A percentile compares a stretch with the other conserved stretches of the same genome.
Conservation (phyloP, 1,140 invertebrate species). For the Drosophila fuyamai region DNA sequence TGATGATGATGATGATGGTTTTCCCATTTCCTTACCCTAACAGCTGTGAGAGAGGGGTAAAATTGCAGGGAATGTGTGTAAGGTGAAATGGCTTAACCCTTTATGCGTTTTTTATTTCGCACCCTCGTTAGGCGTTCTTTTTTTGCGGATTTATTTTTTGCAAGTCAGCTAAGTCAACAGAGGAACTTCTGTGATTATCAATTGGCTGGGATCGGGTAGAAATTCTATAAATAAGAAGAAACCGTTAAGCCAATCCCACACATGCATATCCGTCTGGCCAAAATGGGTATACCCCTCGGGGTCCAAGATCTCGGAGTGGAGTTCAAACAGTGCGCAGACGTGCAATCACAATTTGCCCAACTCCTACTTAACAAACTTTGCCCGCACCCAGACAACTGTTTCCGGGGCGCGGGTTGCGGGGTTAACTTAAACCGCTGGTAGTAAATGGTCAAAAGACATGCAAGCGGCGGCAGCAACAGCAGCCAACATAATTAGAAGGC, state of each 20-base stretch:
- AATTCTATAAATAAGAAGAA: constrained; percentile 22
- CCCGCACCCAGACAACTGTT: constrained; percentile 59
- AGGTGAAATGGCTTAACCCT: constrained; percentile 66
- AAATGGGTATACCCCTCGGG: constrained; percentile 36
- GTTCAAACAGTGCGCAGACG: constrained; percentile 61
- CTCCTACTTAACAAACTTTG: constrained; percentile 1
- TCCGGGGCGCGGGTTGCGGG: constrained; percentile 1
- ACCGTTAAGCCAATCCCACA: constrained; percentile 73
- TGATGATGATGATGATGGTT: constrained; percentile 46
- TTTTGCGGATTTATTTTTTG: constrained; percentile 27
- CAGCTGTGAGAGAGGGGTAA: constrained; percentile 44
- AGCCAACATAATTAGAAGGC: constrained; percentile 67
- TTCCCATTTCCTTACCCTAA: constrained; percentile 63
- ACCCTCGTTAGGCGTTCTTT: constrained; percentile 17
- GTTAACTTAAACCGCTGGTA: neutral
- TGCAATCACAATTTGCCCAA: constrained; percentile 65
- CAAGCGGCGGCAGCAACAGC: constrained; percentile 47
- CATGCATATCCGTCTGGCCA: constrained; percentile 38
- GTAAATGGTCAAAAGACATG: constrained; percentile 65
- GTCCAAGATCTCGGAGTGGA: constrained; percentile 13
- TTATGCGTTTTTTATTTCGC: constrained; percentile 31
- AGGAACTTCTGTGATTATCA: constrained; percentile 49
- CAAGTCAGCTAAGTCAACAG: constrained; percentile 74
- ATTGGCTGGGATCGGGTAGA: constrained; percentile 47
- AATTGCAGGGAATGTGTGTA: constrained; percentile 35